These are phyloP conservation scores for Acrobasis consociella DNA, from an alignment of 2,888 invertebrate genomes.

Conservation along the genomic window DNA sequence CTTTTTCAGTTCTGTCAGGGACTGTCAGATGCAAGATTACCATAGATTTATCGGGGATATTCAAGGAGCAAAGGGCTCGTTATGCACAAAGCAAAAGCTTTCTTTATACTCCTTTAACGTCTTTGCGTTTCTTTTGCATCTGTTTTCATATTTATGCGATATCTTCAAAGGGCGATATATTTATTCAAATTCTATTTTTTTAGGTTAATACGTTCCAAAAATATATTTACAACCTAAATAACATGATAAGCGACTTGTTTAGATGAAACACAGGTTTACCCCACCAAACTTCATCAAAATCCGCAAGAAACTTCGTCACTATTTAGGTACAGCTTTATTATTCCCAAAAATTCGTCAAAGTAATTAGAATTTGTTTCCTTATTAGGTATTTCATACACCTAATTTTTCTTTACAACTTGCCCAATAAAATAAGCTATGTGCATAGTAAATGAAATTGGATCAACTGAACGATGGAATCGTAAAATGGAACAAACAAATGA, in stretches of 20 bases:
- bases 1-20: slow-evolving; percentile 21
- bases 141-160: background rate
- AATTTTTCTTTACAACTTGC: background rate
- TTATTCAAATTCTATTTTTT: too few species aligned
- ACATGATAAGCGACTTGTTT: too few species aligned
- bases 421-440: slow-evolving; percentile 7
- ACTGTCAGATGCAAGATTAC: slow-evolving; percentile 23
- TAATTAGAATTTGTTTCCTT: too few species aligned
- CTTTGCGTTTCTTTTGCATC: background rate
- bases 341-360: too few species aligned
- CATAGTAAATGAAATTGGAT: slow-evolving; percentile 16
- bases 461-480: slow-evolving; percentile 1
- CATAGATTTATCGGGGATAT: slow-evolving; percentile 22
- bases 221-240: too few species aligned
- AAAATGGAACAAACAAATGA: slow-evolving; percentile 14
- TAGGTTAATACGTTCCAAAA: too few species aligned
- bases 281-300: too few species aligned
- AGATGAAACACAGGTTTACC: too few species aligned
- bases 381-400: background rate
- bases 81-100: slow-evolving; percentile 13
- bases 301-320: too few species aligned
- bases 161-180: too few species aligned
- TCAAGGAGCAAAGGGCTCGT: slow-evolving; percentile 10
- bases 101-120: background rate
- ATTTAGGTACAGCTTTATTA: too few species aligned